These are phyloP conservation scores for Fukomys damarensis DNA, from an alignment of 2,113 vertebrate genomes.

Conservation along the genomic window DNA sequence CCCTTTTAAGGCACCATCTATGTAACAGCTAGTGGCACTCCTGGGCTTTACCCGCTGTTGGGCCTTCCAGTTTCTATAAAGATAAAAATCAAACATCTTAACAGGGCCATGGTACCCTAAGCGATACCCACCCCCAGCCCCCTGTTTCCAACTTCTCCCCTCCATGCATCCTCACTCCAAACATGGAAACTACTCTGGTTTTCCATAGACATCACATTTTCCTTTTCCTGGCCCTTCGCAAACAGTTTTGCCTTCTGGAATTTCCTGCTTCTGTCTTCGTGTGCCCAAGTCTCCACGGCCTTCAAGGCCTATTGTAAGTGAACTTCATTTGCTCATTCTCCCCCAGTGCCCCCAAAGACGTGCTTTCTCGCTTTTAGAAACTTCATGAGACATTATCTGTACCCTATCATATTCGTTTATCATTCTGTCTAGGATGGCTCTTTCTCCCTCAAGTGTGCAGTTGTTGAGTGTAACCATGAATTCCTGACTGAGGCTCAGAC, in stretches of 20 bases:
- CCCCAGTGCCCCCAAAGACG: not conserved
- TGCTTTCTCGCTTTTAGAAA: slow-evolving; percentile 14
- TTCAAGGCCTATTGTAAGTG: slow-evolving; percentile 32
- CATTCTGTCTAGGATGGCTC: not conserved
- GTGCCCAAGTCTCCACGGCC: not conserved
- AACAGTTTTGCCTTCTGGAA: not conserved
- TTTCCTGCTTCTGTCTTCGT: not conserved
- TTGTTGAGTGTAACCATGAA: not conserved
- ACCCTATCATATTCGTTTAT: not conserved
- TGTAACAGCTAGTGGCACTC: not conserved
- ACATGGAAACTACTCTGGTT: not conserved
- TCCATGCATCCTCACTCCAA: not conserved
- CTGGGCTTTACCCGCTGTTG: not conserved
- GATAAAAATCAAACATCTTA: not conserved
- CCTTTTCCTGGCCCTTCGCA: not conserved
- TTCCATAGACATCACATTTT: not conserved
- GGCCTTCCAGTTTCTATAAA: not conserved
- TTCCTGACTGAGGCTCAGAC: not conserved
- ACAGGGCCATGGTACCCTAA: not conserved
- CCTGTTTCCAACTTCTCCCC: not conserved
- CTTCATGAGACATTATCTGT: not conserved
- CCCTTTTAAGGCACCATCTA: not conserved
- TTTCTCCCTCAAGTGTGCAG: not conserved
- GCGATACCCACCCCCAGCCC: not conserved
- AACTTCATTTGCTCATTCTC: not conserved